Evolutionary conservation across 2,113 vertebrate species (phyloP).

Genomic region (Noturus placidus): DNA sequence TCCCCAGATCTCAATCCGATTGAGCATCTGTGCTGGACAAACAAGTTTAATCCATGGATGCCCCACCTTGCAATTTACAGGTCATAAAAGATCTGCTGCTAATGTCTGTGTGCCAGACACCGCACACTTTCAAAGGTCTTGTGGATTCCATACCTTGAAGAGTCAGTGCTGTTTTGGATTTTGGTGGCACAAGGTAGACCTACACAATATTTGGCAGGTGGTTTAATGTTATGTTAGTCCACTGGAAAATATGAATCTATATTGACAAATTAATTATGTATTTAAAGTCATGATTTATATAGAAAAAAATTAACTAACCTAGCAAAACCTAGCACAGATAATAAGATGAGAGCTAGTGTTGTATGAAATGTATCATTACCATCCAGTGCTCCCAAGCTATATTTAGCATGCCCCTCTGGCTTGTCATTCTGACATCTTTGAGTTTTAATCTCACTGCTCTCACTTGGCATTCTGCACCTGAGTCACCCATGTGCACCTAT

Average conservation of each 20-base stretch:
- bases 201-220: too few relatives aligned
- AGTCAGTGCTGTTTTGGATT: too few relatives aligned
- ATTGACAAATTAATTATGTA: background rate
- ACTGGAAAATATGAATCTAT: background rate
- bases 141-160: too few relatives aligned
- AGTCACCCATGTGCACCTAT: slow-evolving; percentile 66
- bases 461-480: slow-evolving; percentile 63
- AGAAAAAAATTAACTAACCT: background rate
- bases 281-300: background rate
- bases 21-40: too few relatives aligned
- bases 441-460: slow-evolving; percentile 64
- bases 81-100: too few relatives aligned
- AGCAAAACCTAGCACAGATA: background rate
- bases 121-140: too few relatives aligned
- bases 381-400: slow-evolving; percentile 57
- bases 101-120: too few relatives aligned
- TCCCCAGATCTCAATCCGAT: too few relatives aligned
- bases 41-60: too few relatives aligned
- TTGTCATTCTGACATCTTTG: slow-evolving; percentile 67
- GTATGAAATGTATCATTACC: slow-evolving; percentile 44
- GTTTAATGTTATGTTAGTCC: background rate
- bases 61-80: too few relatives aligned
- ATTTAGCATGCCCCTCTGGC: slow-evolving; percentile 65
- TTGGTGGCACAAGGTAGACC: too few relatives aligned
- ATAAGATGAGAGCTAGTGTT: background rate